Conservation (phyloP, 2,797 vertebrate species). For the Pyrrhura leucotis region DNA sequence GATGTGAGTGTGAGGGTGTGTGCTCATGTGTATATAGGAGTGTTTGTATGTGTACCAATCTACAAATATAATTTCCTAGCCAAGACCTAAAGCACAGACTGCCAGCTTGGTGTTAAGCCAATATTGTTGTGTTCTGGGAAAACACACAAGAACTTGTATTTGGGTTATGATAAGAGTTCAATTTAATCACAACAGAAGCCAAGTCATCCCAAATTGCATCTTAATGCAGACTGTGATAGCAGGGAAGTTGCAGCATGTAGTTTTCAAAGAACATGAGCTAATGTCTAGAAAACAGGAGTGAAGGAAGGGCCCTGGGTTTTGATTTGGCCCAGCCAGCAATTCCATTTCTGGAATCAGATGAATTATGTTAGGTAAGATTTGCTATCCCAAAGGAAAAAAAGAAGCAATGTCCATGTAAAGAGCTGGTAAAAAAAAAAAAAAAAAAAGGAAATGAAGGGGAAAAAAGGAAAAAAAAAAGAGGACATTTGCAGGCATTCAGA, state of each 20-base stretch:
- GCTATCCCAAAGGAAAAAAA: not conserved
- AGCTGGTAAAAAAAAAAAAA: not conserved
- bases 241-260: not conserved
- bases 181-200: not conserved
- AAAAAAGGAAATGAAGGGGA: not conserved
- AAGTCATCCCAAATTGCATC: not conserved
- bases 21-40: not conserved
- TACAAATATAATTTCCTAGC: not conserved
- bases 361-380: not conserved
- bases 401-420: not conserved
- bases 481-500: not conserved
- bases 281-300: not conserved
- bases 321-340: not conserved
- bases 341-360: not conserved
- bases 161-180: constrained; percentile 17
- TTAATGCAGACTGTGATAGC: not conserved
- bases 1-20: not conserved
- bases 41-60: not conserved
- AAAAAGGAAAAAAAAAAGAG: fast-evolving
- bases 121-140: constrained; percentile 63
- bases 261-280: constrained; percentile 36
- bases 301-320: not conserved
- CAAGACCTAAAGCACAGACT: not conserved
- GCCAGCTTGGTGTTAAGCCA: constrained; percentile 36
- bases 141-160: not conserved